Percentiles rank a stretch among this genome's conserved stretches.
These are phyloP conservation scores for Gymnocephalus cernua DNA, from an alignment of 2,113 vertebrate species.

Conservation along the genomic window DNA sequence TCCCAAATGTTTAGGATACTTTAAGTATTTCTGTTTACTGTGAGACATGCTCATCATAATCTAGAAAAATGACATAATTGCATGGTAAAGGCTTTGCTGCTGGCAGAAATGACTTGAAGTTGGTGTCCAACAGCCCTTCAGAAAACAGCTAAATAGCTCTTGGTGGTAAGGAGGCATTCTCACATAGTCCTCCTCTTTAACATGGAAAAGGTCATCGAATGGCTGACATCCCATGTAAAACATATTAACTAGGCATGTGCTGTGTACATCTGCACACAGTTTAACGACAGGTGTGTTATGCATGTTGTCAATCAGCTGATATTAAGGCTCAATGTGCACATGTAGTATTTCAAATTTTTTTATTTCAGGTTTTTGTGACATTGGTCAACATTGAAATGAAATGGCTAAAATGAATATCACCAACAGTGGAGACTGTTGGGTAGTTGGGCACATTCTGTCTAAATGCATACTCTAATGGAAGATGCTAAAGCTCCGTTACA, in stretches of 20 bases:
- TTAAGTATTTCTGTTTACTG: not conserved
- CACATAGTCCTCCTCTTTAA: not conserved
- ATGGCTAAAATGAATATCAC: not conserved
- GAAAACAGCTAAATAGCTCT: not conserved
- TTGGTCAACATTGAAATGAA: not conserved
- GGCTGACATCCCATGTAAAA: not conserved
- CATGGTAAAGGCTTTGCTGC: not conserved
- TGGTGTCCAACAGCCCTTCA: not conserved
- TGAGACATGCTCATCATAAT: not conserved
- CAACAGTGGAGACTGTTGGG: not conserved
- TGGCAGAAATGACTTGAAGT: not conserved
- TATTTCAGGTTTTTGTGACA: not conserved
- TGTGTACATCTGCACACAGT: not conserved
- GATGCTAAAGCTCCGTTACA: too few species aligned
- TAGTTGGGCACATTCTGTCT: not conserved
- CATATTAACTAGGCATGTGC: not conserved
- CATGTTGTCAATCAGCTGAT: not conserved
- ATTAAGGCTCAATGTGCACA: not conserved
- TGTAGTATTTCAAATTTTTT: not conserved
- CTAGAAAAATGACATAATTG: not conserved
- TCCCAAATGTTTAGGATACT: not conserved
- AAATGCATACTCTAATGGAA: not conserved
- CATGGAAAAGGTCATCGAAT: not conserved
- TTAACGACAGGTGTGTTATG: not conserved
- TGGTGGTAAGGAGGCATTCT: not conserved